phyloP scores from a whole-genome alignment of 64 coral and sea anemone genomes.

The Stichodactyla helianthus region DNA sequence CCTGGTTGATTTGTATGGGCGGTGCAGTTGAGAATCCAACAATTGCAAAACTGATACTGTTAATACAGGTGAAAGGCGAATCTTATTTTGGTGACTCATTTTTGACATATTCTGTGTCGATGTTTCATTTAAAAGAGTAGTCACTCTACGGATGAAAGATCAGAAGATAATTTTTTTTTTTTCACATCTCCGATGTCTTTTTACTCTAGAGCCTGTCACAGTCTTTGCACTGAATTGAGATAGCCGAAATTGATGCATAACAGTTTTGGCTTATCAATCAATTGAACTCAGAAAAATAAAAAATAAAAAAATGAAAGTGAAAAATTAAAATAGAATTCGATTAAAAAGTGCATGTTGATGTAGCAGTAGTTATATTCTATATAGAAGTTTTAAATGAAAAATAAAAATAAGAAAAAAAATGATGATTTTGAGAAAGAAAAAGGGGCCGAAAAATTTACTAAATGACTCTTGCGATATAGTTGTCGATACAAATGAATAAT shows the following conservation, averaged over 20 bases:
- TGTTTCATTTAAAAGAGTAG: conserved; percentile 1
- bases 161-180: neutral
- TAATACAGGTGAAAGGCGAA: neutral
- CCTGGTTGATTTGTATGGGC: neutral
- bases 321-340: neutral
- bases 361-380: conserved; percentile 16
- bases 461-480: conserved; percentile 18
- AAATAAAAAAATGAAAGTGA: neutral
- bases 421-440: neutral
- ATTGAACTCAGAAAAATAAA: neutral
- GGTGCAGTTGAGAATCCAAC: conserved; percentile 1
- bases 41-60: conserved; percentile 20
- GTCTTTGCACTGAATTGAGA: neutral
- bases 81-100: neutral
- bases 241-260: neutral
- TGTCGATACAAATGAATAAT: conserved; percentile 61
- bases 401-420: conserved; percentile 50
- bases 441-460: no score
- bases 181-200: conserved; percentile 1
- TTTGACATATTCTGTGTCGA: conserved; percentile 16
- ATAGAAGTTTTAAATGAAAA: conserved; percentile 36
- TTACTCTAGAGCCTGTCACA: neutral
- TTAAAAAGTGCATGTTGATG: conserved; percentile 27
- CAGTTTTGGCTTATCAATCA: neutral
- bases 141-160: neutral